Evolutionary conservation across 2,797 vertebrate species (phyloP).

Genomic region (Xenentodon cancila): DNA sequence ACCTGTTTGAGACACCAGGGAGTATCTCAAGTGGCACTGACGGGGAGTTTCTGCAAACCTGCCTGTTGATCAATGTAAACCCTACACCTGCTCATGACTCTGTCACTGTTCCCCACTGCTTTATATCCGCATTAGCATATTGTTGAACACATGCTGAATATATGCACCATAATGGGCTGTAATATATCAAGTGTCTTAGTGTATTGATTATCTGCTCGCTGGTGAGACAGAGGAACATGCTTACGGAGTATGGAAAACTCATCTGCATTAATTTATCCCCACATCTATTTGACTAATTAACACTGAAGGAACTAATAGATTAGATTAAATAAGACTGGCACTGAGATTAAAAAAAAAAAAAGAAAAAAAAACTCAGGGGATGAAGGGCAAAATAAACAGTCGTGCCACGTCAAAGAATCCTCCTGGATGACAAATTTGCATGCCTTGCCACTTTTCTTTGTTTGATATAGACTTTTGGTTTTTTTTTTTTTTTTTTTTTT

Average conservation of each 20-base stretch:
- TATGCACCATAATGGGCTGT: conserved; percentile 59
- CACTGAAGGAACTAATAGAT: conserved; percentile 21
- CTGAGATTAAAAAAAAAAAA: conserved; percentile 27
- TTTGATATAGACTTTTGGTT: conserved; percentile 61
- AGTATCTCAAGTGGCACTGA: conserved; percentile 68
- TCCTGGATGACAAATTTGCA: conserved; percentile 57
- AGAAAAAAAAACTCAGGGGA: conserved; percentile 2
- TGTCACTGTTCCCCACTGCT: conserved; percentile 36
- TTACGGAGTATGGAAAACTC: conserved; percentile 72
- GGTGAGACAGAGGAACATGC: conserved; percentile 66
- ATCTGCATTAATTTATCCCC: conserved; percentile 55
- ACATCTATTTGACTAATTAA: conserved; percentile 59
- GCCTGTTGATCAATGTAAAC: conserved; percentile 69
- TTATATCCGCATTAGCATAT: conserved; percentile 65
- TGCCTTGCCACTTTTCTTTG: conserved; percentile 64
- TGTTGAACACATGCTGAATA: conserved; percentile 63
- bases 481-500: conserved; percentile 59
- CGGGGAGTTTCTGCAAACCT: conserved; percentile 70
- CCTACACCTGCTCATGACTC: conserved; percentile 65
- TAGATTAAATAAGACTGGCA: conserved; percentile 45
- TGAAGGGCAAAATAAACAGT: conserved; percentile 31
- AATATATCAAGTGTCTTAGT: conserved; percentile 70
- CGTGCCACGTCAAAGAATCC: conserved; percentile 24
- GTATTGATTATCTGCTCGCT: conserved; percentile 70
- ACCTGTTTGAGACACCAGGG: conserved; percentile 72